phyloP scores from a whole-genome alignment of 1,140 invertebrate species.

The Heliconius hermathena region DNA sequence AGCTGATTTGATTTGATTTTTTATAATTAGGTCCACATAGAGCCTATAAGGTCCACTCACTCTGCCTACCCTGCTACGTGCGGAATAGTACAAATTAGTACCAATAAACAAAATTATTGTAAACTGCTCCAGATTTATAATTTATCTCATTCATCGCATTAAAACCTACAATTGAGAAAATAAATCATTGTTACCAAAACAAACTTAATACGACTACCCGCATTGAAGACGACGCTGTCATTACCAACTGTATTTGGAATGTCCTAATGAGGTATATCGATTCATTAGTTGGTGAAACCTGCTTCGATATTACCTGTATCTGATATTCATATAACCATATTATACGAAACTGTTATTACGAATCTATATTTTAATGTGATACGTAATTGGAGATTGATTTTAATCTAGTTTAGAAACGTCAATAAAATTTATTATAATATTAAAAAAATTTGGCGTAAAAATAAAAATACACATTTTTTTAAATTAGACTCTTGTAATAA shows the following conservation, averaged over 20 bases:
- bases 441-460: background rate
- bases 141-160: background rate
- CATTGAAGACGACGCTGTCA: background rate
- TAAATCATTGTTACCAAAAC: background rate
- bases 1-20: too few relatives aligned
- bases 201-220: background rate
- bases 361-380: background rate
- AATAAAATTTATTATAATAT: background rate
- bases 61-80: too few relatives aligned
- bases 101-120: too few relatives aligned
- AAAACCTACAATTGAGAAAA: background rate
- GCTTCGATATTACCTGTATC: background rate
- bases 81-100: too few relatives aligned
- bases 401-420: background rate
- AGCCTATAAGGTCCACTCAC: too few relatives aligned
- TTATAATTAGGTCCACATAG: too few relatives aligned
- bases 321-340: background rate
- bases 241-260: background rate
- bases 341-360: background rate
- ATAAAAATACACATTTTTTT: background rate
- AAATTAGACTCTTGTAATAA: too few relatives aligned
- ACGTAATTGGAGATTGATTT: too few relatives aligned
- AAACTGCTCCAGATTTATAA: background rate
- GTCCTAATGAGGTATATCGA: conserved; percentile 7
- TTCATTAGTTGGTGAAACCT: background rate